A percentile compares a stretch with the other conserved stretches of the same genome.
phyloP scores from a whole-genome alignment of 2,113 vertebrate genomes.

The Dasyurus viverrinus region DNA sequence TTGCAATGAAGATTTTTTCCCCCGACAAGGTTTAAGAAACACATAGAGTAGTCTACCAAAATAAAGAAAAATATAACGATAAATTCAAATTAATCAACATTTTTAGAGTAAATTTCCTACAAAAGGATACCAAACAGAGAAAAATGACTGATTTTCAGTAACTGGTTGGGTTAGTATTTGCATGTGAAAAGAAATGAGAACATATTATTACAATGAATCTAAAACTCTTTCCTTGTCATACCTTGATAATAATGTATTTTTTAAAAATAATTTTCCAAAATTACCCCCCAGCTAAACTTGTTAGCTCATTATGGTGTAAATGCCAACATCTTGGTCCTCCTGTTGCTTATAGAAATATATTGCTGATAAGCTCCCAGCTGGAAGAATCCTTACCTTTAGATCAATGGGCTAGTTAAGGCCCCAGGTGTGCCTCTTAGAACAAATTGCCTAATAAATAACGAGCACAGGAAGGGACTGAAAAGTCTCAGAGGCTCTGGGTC shows the following conservation, averaged over 20 bases:
- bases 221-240: neutral
- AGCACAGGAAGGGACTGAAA: neutral
- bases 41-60: neutral
- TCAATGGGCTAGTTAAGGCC: neutral
- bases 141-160: neutral
- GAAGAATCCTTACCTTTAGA: neutral
- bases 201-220: neutral
- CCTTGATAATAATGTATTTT: neutral
- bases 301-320: neutral
- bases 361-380: neutral
- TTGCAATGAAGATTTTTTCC: neutral
- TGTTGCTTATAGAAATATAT: neutral
- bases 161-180: neutral
- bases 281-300: neutral
- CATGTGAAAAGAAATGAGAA: neutral
- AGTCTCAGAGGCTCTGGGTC: neutral
- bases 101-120: neutral
- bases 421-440: neutral
- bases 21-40: neutral
- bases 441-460: neutral
- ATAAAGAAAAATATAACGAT: neutral
- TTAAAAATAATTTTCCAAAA: neutral
- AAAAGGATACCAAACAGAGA: neutral
- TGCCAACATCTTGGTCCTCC: neutral
- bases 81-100: neutral